Percentiles rank a stretch among this genome's conserved stretches.
These are phyloP conservation scores for Pygocentrus nattereri DNA, from an alignment of 2,797 vertebrate genomes.

Conservation along the genomic window DNA sequence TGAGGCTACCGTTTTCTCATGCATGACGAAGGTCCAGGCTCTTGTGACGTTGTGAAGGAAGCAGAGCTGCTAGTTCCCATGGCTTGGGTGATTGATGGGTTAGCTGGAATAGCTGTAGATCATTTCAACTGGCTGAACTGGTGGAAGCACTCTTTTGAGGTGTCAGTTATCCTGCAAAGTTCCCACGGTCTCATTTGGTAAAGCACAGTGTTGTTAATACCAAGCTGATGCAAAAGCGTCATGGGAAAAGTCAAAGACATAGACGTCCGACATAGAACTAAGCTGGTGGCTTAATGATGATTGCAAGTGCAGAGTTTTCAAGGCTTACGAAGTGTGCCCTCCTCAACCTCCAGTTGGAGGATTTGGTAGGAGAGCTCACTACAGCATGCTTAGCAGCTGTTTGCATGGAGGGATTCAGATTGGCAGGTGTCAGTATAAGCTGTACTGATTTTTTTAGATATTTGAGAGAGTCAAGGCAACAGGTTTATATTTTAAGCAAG, in stretches of 20 bases:
- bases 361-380: neutral
- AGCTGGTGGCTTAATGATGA: neutral
- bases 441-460: too few species aligned
- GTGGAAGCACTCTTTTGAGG: conserved; percentile 52
- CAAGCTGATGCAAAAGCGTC: conserved; percentile 1
- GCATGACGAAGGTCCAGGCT: conserved; percentile 39
- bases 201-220: conserved; percentile 17
- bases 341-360: neutral
- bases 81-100: conserved; percentile 61
- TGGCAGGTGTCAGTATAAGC: too few species aligned
- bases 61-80: conserved; percentile 62
- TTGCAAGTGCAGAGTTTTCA: neutral
- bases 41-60: conserved; percentile 56
- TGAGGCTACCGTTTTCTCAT: conserved; percentile 63
- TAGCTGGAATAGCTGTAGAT: conserved; percentile 60
- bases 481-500: too few species aligned
- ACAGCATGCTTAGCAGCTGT: too few species aligned
- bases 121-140: conserved; percentile 63
- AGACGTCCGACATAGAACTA: neutral
- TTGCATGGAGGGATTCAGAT: too few species aligned
- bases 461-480: too few species aligned
- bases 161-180: conserved; percentile 68
- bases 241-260: conserved; percentile 30
- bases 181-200: conserved; percentile 63
- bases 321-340: neutral